Base-by-base conservation (phyloP, 1,140 invertebrate genomes). In the Drosophila murphyi region DNA sequence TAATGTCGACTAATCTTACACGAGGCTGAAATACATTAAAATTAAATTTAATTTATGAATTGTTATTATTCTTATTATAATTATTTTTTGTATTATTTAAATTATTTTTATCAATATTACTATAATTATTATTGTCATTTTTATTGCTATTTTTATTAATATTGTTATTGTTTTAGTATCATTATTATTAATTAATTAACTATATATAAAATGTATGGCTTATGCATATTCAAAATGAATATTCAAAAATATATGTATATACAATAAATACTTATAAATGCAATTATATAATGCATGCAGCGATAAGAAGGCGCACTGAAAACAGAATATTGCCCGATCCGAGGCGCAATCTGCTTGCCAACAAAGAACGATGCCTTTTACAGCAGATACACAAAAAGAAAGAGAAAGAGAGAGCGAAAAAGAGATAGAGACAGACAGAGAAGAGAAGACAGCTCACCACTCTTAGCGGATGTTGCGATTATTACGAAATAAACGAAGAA, bases 401-500 rank as follows among this genome's bases (percentile, higher is more conserved):
- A 43, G 39, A 43, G 34, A 2, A 34, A 10, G 10, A 3, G 4
- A 41, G 39, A 41, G 39, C 10, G 39, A n/a, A n/a, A 43, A n/a
- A 3, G 37, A 39, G 37, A 39, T 3, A 43, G 39, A 43, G 39
- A 34, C 1, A 51, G 10, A 34, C 6, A n/a, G 29, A 52, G 50
- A 35, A 41, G 35, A 56, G 39, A 55, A 39, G 34, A 37, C 10
- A 3, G 34, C 28, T 20, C 54, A 37, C 31, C 76, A 47, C 52
- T 83, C 72, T 47, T 80, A 83, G 70, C 85, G 77, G 83, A 85
- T 86, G 78, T 85, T 85, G 81, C 82, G 82, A 85, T 85, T 89
- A 89, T 88, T 88, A 89, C 85, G 85, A 88, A 88, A 88, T 88
- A 88, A 83, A 83, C 80, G 85, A 82, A 73, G 79, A 87, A 83